Percentiles rank a stretch among this genome's conserved stretches.
Evolutionary conservation across 2,888 invertebrate genomes (phyloP).

Genomic region (Erpobdella octoculata): DNA sequence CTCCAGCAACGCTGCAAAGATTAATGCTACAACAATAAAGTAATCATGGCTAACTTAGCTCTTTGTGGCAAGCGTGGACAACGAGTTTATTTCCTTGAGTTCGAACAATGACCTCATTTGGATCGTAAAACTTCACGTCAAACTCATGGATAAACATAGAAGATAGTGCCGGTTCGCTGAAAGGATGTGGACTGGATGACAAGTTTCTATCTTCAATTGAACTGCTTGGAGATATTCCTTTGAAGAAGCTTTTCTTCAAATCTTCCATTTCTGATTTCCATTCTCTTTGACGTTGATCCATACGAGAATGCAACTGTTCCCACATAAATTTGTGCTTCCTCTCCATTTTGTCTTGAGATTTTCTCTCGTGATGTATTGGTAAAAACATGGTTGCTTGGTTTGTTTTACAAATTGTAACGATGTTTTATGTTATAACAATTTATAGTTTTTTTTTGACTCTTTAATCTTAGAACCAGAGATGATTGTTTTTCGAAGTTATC

Average conservation of each 20-base stretch:
- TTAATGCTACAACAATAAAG: no score
- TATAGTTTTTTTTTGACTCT: no score
- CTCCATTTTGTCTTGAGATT: background rate
- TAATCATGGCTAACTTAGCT: background rate
- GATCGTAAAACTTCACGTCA: background rate
- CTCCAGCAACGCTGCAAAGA: background rate
- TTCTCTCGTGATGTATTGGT: background rate
- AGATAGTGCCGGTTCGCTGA: no score
- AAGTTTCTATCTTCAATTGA: background rate
- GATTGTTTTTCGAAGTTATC: no score
- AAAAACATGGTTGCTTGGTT: background rate
- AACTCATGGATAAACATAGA: constrained; percentile 20
- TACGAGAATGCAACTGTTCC: background rate
- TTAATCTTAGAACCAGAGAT: no score
- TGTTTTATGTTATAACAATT: no score
- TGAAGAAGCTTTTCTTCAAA: constrained; percentile 17
- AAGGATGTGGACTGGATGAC: background rate
- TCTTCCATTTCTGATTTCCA: constrained; percentile 23
- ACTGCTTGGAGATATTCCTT: background rate
- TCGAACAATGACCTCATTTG: constrained; percentile 1
- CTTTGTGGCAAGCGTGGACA: constrained; percentile 8
- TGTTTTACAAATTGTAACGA: no score
- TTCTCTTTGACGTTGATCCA: constrained; percentile 12
- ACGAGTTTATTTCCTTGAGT: background rate
- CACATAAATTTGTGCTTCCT: background rate